Evolutionary conservation across 2,113 vertebrate species (phyloP).

Genomic region (Semnornis frantzii): DNA sequence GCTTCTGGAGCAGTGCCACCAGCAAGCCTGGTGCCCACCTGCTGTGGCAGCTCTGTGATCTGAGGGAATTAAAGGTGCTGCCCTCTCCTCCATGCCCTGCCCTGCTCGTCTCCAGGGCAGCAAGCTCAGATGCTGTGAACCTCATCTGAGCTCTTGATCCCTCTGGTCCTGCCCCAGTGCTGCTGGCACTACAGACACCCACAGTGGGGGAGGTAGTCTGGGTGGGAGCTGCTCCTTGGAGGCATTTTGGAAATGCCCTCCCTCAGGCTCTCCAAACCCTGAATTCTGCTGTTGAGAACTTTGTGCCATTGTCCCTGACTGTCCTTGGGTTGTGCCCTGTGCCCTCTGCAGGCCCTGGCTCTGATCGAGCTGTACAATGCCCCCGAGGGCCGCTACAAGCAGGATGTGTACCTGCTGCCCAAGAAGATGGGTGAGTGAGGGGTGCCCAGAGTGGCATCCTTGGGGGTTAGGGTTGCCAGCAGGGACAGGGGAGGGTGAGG

Average conservation of each 20-base stretch:
- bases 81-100: neutral
- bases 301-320: neutral
- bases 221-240: neutral
- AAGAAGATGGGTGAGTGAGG: conserved; percentile 93
- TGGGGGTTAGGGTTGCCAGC: too few relatives aligned
- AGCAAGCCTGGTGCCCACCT: neutral
- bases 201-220: neutral
- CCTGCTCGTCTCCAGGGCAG: neutral
- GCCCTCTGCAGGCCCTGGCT: conserved; percentile 85
- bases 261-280: neutral
- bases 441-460: neutral
- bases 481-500: too few relatives aligned
- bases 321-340: neutral
- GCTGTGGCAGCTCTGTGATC: fast-evolving
- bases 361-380: conserved; percentile 97
- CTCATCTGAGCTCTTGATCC: neutral
- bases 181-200: neutral
- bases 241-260: neutral
- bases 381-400: conserved; percentile 94
- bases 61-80: neutral
- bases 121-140: neutral
- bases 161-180: neutral
- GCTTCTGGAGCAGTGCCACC: neutral
- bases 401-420: conserved; percentile 93
- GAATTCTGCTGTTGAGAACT: neutral